phyloP scores from a whole-genome alignment of 2,797 vertebrate genomes.

The Ctenopoma kingsleyae region DNA sequence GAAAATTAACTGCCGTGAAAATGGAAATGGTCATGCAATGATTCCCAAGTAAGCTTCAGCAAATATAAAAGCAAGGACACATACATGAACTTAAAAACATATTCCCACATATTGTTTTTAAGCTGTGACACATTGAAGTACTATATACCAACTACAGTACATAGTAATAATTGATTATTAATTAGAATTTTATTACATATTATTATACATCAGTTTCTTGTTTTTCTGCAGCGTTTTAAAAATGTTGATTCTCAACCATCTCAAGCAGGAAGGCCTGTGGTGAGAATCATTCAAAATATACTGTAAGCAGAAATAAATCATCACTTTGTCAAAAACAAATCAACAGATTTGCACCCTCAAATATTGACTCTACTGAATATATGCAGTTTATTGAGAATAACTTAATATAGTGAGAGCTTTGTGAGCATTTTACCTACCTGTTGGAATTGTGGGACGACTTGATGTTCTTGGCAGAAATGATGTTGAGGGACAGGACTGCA shows the following conservation, averaged over 20 bases:
- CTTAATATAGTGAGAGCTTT: not conserved
- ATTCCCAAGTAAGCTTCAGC: constrained; percentile 24
- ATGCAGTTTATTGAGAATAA: not conserved
- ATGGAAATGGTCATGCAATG: constrained; percentile 64
- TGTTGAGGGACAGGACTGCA: constrained; percentile 95
- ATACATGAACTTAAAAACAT: not conserved
- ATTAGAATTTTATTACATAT: not conserved
- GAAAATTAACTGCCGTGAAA: constrained; percentile 52
- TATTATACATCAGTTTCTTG: not conserved
- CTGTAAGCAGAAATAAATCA: constrained; percentile 1
- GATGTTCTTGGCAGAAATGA: constrained; percentile 97
- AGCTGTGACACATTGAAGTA: not conserved
- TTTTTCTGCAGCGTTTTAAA: not conserved
- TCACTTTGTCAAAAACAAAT: not conserved
- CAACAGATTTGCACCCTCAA: not conserved
- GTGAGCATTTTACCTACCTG: constrained; percentile 80
- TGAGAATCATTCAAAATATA: not conserved
- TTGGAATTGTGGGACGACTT: constrained; percentile 95
- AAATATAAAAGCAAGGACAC: constrained; percentile 35
- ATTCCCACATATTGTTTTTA: constrained; percentile 7
- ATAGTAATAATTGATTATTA: not conserved
- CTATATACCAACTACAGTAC: not conserved
- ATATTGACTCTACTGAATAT: not conserved
- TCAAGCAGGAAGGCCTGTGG: not conserved
- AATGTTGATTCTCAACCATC: not conserved